Evolutionary conservation across 2,797 vertebrate genomes (phyloP).

Genomic region (Hipposideros larvatus): DNA sequence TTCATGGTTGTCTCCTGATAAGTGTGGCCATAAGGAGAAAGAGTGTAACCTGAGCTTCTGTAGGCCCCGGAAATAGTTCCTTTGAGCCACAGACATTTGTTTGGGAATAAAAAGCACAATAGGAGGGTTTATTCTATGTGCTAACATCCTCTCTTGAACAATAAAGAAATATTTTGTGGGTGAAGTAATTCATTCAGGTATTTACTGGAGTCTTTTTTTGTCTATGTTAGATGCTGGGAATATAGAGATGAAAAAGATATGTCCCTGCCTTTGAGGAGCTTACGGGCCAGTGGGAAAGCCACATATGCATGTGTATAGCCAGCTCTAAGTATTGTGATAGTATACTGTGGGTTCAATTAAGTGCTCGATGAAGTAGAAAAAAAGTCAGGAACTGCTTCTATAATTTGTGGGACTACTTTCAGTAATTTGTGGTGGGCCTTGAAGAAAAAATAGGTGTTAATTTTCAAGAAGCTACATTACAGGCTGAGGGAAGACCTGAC

Average conservation of each 20-base stretch:
- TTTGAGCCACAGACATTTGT: not conserved
- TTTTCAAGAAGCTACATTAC: conserved; percentile 38
- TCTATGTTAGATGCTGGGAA: conserved; percentile 38
- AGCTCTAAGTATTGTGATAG: not conserved
- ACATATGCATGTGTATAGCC: not conserved
- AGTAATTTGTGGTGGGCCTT: conserved; percentile 3
- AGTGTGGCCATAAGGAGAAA: not conserved
- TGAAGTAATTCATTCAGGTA: conserved; percentile 57
- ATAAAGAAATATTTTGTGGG: conserved; percentile 49
- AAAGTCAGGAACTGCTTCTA: not conserved
- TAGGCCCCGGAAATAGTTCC: conserved; percentile 19
- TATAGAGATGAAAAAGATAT: not conserved
- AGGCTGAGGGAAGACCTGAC: conserved; percentile 19
- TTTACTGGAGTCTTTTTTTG: not conserved
- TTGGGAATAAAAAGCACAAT: conserved; percentile 17
- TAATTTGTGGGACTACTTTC: conserved; percentile 1
- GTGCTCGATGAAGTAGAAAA: not conserved
- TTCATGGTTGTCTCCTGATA: not conserved
- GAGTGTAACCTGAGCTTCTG: not conserved
- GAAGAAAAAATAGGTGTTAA: conserved; percentile 1
- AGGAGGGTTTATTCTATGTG: conserved; percentile 8
- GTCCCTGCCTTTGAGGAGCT: conserved; percentile 21
- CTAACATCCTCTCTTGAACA: not conserved
- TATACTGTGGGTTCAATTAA: not conserved
- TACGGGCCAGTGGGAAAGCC: not conserved